Percentiles rank a stretch among this genome's conserved stretches.
Conservation (phyloP, 2,888 invertebrate genomes). For the Mantis religiosa region DNA sequence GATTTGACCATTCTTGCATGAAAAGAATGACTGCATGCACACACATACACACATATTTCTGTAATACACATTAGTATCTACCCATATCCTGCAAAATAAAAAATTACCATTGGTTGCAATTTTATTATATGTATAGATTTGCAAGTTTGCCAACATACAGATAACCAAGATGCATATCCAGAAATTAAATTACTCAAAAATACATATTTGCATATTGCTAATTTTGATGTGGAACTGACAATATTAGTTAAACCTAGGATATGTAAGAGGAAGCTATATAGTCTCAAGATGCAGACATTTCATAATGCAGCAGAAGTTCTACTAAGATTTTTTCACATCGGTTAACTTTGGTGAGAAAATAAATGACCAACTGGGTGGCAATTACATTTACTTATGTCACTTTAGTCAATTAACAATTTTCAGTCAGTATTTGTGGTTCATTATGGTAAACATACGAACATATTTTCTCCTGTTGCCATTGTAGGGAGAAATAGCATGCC, state of each 20-base stretch:
- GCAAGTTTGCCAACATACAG: no score
- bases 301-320: neutral
- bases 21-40: no score
- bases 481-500: neutral
- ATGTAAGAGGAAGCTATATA: neutral
- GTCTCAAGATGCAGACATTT: neutral
- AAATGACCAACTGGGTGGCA: neutral
- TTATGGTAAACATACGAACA: neutral
- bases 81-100: no score
- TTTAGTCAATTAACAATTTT: slow-evolving; percentile 3
- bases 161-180: no score
- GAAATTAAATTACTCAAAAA: no score
- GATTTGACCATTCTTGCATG: no score
- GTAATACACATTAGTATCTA: no score
- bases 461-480: neutral
- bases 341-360: neutral
- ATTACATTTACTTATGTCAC: neutral
- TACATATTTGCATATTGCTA: no score
- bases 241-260: neutral
- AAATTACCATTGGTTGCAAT: no score
- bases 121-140: no score
- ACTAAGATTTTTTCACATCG: neutral
- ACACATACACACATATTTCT: no score
- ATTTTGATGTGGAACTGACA: neutral
- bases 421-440: neutral